Conservation (phyloP, 2,797 vertebrate species). For the Chanos chanos region DNA sequence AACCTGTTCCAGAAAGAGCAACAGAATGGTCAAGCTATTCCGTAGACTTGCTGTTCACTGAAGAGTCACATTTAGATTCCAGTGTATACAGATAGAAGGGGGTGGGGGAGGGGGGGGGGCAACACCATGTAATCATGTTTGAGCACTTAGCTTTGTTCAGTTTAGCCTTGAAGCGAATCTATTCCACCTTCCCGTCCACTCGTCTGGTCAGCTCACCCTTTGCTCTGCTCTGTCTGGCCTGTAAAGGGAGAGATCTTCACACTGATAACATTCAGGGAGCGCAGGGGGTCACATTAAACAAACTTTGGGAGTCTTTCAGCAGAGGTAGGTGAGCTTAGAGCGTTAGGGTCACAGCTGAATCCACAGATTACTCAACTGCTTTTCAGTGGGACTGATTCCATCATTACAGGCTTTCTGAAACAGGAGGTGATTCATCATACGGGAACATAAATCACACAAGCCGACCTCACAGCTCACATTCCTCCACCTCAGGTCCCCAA, state of each 20-base stretch:
- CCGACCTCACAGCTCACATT: constrained; percentile 62
- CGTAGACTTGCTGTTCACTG: too few relatives aligned
- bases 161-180: too few relatives aligned
- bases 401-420: constrained; percentile 56
- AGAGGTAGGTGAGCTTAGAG: constrained; percentile 50
- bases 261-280: constrained; percentile 41
- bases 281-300: constrained; percentile 44
- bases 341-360: constrained; percentile 72
- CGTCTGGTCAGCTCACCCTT: constrained; percentile 15
- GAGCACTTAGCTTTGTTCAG: too few relatives aligned
- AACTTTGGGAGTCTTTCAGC: constrained; percentile 39
- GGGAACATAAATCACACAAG: constrained; percentile 64
- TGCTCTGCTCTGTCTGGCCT: constrained; percentile 16
- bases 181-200: background rate
- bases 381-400: constrained; percentile 55
- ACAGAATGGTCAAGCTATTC: too few relatives aligned
- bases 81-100: too few relatives aligned
- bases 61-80: too few relatives aligned
- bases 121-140: too few relatives aligned
- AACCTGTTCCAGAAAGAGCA: too few relatives aligned
- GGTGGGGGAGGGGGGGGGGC: too few relatives aligned
- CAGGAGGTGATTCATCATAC: constrained; percentile 67
- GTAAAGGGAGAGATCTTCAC: constrained; percentile 30
- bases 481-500: constrained; percentile 46
- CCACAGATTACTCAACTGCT: constrained; percentile 60